Base-by-base conservation (phyloP, 2,888 invertebrate species). In the Zygaena filipendulae region DNA sequence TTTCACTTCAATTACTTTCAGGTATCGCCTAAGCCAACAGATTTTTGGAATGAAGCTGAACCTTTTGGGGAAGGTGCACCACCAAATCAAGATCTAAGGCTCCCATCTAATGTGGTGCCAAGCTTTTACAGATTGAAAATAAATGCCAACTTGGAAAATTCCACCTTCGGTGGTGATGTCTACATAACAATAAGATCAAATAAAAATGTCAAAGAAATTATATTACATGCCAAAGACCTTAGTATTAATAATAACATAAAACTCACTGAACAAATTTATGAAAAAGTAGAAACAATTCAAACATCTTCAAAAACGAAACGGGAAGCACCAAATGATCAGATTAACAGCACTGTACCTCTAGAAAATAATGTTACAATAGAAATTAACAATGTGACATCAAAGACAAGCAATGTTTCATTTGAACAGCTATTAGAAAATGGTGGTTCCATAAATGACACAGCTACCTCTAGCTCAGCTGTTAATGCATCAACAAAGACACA, bases 121-220 rank as follows among this genome's bases (percentile, higher is more conserved):
- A 66, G 59, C 26, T 71, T 66, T 29, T 90, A 88, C 46, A 66
- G 82, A 25, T 59, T 88, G 2, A 69, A 79, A 32, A 47, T 88
- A 7, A 70, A 59, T 39, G 79, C 84, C 1, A 69, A 83, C 39
- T 59, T 86, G 16, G 66, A 71, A 4, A 63, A 62, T 16, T 64
- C 68, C 2, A 56, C 45, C 13, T 81, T 77, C 30, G 60, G 53
- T 12, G 81, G 81, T 2, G 68, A 74, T 38, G 68, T 80, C 3
- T 66, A 54, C 7, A 83, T 85, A 28, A 79, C 80, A 11, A 47
- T 85, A 22, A 47, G 50, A 31, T 62, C 83, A 1, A 63, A 39
- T 22, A 43, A 47, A 30, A 48, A 48, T 34, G 70, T 80, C 0
- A 69, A 56, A 13, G 51, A 67, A 39, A 72, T 85, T 5, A 62